These are phyloP conservation scores for Echinops telfairi DNA, from an alignment of 2,113 vertebrate species.

Conservation along the genomic window DNA sequence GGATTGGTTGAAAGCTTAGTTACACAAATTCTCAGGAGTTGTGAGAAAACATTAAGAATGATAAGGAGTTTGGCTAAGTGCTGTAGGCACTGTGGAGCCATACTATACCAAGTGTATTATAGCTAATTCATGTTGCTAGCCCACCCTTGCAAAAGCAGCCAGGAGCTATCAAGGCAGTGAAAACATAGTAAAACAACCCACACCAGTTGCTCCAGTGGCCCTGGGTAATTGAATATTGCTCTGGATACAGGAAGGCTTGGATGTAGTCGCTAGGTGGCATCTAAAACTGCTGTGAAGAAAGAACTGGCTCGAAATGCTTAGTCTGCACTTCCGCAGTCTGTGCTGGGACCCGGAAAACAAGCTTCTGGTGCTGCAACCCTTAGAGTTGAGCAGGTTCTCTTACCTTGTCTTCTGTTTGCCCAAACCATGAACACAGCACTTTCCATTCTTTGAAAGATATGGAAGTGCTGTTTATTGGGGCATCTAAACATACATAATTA, in stretches of 20 bases:
- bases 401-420: background rate
- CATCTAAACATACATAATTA: conserved; percentile 12
- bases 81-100: conserved; percentile 71
- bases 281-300: conserved; percentile 23
- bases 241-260: conserved; percentile 64
- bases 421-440: background rate
- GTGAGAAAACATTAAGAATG: conserved; percentile 75
- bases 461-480: background rate
- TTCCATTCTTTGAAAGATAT: background rate
- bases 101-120: conserved; percentile 80
- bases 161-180: conserved; percentile 76
- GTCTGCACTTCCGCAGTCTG: background rate
- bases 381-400: background rate
- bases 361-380: background rate
- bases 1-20: conserved; percentile 39
- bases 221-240: conserved; percentile 78
- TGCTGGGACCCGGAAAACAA: background rate
- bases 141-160: conserved; percentile 76
- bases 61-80: conserved; percentile 77
- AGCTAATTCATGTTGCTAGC: conserved; percentile 83
- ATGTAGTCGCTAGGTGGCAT: background rate
- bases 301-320: background rate
- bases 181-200: conserved; percentile 84
- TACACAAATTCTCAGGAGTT: conserved; percentile 65
- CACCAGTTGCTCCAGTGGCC: conserved; percentile 79